phyloP scores from a whole-genome alignment of 2,113 vertebrate species.

The Toxotes jaculatrix region DNA sequence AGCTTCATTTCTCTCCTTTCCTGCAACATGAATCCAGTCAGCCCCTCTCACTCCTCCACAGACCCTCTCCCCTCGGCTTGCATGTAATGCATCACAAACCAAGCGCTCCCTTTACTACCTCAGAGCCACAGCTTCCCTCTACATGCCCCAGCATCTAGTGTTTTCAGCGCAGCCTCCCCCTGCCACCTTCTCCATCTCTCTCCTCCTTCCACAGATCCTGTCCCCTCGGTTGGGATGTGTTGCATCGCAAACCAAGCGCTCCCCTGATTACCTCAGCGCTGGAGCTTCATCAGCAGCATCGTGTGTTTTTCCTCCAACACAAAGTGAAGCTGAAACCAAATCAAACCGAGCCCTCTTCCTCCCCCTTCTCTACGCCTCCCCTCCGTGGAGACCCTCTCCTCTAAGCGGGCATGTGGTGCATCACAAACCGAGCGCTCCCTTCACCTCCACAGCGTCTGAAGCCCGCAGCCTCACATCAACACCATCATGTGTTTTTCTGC shows the following conservation, averaged over 20 bases:
- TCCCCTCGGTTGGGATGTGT: neutral
- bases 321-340: neutral
- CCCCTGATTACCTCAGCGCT: neutral
- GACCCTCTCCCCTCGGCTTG: neutral
- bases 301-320: slow-evolving; percentile 7
- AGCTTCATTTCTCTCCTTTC: neutral
- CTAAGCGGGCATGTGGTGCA: neutral
- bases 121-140: neutral
- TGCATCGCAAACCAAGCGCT: slow-evolving; percentile 24
- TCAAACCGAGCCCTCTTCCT: neutral
- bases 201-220: neutral
- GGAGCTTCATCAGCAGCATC: slow-evolving; percentile 1
- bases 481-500: slow-evolving; percentile 40
- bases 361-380: neutral
- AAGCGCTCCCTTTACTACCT: slow-evolving; percentile 13
- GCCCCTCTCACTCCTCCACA: neutral
- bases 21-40: neutral
- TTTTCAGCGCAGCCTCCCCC: neutral
- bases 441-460: slow-evolving; percentile 26
- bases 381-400: neutral
- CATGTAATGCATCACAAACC: neutral
- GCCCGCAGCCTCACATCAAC: slow-evolving; percentile 43
- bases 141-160: neutral
- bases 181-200: neutral
- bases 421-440: slow-evolving; percentile 45